A percentile compares a stretch with the other conserved stretches of the same genome.
These are phyloP conservation scores for Cyclura pinguis DNA, from an alignment of 2,797 vertebrate species.

Conservation along the genomic window DNA sequence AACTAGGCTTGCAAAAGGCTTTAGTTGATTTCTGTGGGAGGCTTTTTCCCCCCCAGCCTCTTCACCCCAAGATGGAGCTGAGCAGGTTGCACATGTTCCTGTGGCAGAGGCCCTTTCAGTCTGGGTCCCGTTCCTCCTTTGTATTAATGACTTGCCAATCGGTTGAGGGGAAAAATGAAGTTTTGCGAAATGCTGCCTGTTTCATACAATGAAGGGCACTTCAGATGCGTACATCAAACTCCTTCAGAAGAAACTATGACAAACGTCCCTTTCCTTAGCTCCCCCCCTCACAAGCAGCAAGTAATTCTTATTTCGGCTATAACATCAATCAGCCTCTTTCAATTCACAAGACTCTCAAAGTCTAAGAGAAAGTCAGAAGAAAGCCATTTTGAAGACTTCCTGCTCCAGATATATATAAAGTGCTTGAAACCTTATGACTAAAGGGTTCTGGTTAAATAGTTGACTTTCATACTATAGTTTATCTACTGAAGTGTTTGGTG, in stretches of 20 bases:
- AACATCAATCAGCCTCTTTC: not conserved
- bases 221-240: not conserved
- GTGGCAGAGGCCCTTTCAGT: not conserved
- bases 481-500: not conserved
- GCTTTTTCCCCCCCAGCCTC: not conserved
- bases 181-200: not conserved
- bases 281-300: not conserved
- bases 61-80: not conserved
- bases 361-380: not conserved
- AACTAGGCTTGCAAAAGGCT: not conserved
- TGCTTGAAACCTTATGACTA: not conserved
- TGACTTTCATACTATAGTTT: not conserved
- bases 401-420: not conserved
- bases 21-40: not conserved
- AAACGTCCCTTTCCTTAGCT: not conserved
- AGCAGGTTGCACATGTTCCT: not conserved
- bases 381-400: not conserved
- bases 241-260: not conserved
- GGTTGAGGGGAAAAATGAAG: not conserved
- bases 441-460: not conserved
- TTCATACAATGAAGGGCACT: not conserved
- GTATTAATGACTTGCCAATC: not conserved
- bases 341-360: not conserved
- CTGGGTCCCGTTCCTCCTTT: not conserved
- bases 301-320: not conserved